Percentiles rank a stretch among this genome's conserved stretches.
Evolutionary conservation across 2,797 vertebrate genomes (phyloP).

Genomic region (Peromyscus attwateri): DNA sequence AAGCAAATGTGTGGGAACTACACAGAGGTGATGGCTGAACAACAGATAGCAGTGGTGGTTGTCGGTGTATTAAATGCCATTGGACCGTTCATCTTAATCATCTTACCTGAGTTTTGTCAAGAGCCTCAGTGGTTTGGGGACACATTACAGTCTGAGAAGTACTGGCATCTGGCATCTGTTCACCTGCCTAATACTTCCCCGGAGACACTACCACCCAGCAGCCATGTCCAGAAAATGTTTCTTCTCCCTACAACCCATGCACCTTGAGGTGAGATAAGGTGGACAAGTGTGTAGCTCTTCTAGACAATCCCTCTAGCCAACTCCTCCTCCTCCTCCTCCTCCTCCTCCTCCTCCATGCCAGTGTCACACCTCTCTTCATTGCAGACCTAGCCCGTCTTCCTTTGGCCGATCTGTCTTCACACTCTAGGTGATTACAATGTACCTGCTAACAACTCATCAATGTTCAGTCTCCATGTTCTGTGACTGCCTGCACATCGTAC

Average conservation of each 20-base stretch:
- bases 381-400: background rate
- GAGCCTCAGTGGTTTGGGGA: background rate
- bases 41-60: background rate
- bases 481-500: background rate
- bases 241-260: background rate
- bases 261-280: background rate
- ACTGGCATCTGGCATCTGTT: background rate
- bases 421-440: background rate
- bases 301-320: background rate
- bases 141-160: background rate
- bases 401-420: background rate
- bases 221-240: background rate
- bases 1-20: background rate
- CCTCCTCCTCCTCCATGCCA: background rate
- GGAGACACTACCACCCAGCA: background rate
- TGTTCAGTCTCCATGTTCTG: background rate
- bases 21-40: background rate
- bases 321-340: background rate
- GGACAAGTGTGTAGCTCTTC: background rate
- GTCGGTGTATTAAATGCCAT: background rate
- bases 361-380: background rate
- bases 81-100: background rate
- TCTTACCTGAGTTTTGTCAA: background rate
- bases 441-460: background rate
- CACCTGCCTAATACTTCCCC: background rate